phyloP scores from a whole-genome alignment of 2,797 vertebrate genomes.

The Pteronotus mesoamericanus region DNA sequence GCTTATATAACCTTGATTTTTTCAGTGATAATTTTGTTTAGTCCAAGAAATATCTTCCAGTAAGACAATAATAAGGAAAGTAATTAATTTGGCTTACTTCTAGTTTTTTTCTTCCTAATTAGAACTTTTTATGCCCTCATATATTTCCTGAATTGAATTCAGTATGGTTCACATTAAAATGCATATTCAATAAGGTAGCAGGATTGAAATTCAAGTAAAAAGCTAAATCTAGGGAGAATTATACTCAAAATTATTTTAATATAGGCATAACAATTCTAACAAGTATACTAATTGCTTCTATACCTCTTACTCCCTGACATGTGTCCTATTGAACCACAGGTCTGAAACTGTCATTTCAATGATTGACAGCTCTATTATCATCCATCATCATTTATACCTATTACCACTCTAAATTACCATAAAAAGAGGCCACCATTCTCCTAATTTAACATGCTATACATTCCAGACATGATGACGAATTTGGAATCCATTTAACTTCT shows the following conservation, averaged over 20 bases:
- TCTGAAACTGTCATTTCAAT: background rate
- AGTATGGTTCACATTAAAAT: conserved; percentile 2
- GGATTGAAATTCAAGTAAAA: background rate
- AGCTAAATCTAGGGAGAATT: background rate
- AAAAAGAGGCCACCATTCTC: background rate
- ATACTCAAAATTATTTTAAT: background rate
- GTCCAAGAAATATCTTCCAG: background rate
- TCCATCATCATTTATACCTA: background rate
- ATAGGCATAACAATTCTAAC: background rate
- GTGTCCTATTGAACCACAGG: background rate
- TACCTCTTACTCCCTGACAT: background rate
- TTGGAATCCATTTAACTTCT: conserved; percentile 2
- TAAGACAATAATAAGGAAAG: conserved; percentile 15
- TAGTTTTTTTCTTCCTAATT: conserved; percentile 16
- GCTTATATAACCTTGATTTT: conserved; percentile 49
- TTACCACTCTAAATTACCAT: background rate
- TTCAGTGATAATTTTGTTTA: conserved; percentile 21
- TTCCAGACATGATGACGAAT: background rate
- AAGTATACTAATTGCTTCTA: background rate
- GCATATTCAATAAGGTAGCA: background rate
- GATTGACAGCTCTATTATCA: background rate
- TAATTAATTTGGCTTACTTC: background rate
- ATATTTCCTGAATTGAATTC: background rate
- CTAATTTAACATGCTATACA: background rate
- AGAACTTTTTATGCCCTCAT: background rate